Base-by-base conservation (phyloP, 1,140 invertebrate genomes). In the Lanistes nyassanus region DNA sequence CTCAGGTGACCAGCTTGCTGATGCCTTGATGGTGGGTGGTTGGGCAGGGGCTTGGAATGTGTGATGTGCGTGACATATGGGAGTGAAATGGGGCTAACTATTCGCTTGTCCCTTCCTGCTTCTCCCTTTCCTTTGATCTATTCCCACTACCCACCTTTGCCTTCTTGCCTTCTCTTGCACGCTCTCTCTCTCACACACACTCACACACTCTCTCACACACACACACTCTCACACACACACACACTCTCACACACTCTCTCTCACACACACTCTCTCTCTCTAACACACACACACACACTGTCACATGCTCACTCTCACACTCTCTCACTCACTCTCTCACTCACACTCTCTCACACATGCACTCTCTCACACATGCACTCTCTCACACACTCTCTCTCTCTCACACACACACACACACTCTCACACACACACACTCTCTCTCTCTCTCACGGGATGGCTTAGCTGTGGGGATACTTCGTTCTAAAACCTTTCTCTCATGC, bases 91-190 rank as follows among this genome's bases (percentile, higher is more conserved):
- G n/a, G n/a, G n/a, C n/a, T n/a, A n/a, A 13, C 53, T 73, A 51
- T 60, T 53, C 37, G 16, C 60, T 39, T 76, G 56, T 71, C 75
- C 62, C 36, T 60, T 58, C n/a, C 67, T 64, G 29, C 39, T 55
- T 65, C 68, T 69, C 69, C 53, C 42, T 70, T 68, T 60, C 42
- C 42, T 26, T 64, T 60, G 37, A n/a, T 64, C 56, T 34, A 34
- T 42, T 56, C 37, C 58, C 51, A 67, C 65, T 39, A 29, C 58
- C 13, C 58, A 26, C 62, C 58, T 36, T 42, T 34, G 7, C 34
- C 37, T 47, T 53, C 31, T 70, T 26, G 34, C 29, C 34, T 55
- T 73, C 56, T 34, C 55, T 60, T 36, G 58, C 56, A 26, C 47
- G 6, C 29, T 55, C 51, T 47, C 11, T 62, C 0, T 62, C 11